Percentiles rank a stretch among this genome's conserved stretches.
Conservation (phyloP, 2,888 invertebrate genomes). For the Megamerina dolium region DNA sequence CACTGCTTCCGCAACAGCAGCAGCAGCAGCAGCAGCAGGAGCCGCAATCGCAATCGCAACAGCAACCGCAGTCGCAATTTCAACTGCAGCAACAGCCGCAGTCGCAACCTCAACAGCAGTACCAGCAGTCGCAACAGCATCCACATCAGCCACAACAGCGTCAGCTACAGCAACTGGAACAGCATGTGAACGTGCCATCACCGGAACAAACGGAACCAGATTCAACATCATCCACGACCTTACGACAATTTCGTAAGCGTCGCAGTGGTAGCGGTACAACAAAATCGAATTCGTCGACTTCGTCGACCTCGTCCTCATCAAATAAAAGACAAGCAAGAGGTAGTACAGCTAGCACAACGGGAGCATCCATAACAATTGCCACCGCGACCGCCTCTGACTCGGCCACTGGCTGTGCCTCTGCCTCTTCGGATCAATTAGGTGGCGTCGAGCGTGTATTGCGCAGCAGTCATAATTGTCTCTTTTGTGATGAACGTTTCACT, state of each 20-base stretch:
- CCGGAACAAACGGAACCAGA: constrained; percentile 44
- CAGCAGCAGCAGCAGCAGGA: constrained; percentile 18
- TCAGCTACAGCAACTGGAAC: background rate
- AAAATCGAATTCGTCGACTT: constrained; percentile 3
- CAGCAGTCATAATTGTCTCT: constrained; percentile 31
- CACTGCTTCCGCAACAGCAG: no score
- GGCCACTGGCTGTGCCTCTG: constrained; percentile 20
- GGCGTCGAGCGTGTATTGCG: constrained; percentile 23
- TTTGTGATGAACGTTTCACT: constrained; percentile 38
- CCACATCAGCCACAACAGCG: constrained; percentile 3
- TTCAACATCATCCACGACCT: constrained; percentile 35
- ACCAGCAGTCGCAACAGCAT: no score
- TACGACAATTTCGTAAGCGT: constrained; percentile 39
- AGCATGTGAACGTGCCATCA: constrained; percentile 34
- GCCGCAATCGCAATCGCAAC: background rate
- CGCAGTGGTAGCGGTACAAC: constrained; percentile 8
- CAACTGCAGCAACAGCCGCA: no score
- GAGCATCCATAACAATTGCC: constrained; percentile 1
- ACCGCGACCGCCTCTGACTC: constrained; percentile 16
- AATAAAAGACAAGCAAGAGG: constrained; percentile 1
- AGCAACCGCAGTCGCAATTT: background rate
- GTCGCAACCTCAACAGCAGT: no score
- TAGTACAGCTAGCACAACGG: background rate
- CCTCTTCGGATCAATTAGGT: constrained; percentile 11
- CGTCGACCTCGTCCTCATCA: constrained; percentile 1